Conservation (phyloP, 2,888 invertebrate genomes). For the Helleia helle region DNA sequence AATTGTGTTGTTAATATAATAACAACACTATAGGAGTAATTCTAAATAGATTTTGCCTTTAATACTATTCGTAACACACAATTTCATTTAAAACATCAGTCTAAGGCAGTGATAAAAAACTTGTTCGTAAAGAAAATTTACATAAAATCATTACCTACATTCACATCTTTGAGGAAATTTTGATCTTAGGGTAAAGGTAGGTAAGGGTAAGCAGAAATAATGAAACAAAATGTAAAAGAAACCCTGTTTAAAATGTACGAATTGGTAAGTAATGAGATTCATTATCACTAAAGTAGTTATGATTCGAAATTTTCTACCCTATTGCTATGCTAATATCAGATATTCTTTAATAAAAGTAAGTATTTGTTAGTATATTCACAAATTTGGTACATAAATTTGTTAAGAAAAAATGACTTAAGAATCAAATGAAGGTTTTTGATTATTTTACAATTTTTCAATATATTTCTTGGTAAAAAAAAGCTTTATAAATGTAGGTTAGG, state of each 20-base stretch:
- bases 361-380: too few relatives aligned
- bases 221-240: not conserved
- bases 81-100: slow-evolving; percentile 64
- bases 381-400: too few relatives aligned
- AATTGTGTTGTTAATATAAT: slow-evolving; percentile 51
- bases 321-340: not conserved
- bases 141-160: slow-evolving; percentile 10
- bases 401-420: too few relatives aligned
- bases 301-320: not conserved
- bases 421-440: too few relatives aligned
- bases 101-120: slow-evolving; percentile 68
- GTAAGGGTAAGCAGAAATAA: too few relatives aligned
- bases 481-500: too few relatives aligned
- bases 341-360: too few relatives aligned
- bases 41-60: slow-evolving; percentile 42
- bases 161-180: not conserved
- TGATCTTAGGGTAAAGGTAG: too few relatives aligned
- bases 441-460: too few relatives aligned
- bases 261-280: slow-evolving; percentile 4
- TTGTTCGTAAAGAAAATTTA: slow-evolving; percentile 29
- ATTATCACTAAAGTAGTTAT: not conserved
- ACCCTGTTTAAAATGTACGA: not conserved
- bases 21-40: slow-evolving; percentile 53
- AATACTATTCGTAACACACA: slow-evolving; percentile 52
- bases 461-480: too few relatives aligned